Percentiles rank a stretch among this genome's conserved stretches.
Conservation (phyloP, 1,140 invertebrate species). For the Panagrolaimus sp. region DNA sequence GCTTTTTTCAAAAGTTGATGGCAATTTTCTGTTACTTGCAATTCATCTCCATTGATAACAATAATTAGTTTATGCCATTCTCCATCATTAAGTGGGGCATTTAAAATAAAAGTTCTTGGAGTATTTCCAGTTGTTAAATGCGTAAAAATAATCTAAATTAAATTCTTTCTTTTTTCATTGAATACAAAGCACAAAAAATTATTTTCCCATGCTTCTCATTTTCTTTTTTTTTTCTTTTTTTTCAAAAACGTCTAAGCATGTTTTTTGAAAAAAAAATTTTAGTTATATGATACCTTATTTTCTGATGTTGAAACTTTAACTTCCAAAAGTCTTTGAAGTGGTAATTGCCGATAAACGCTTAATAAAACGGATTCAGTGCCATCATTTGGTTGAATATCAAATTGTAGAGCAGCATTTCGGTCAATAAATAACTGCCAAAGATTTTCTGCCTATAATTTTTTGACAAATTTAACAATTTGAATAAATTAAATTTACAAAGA, state of each 20-base stretch:
- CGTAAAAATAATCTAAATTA: conserved; percentile 13
- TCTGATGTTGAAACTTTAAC: not conserved
- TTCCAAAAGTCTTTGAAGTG: not conserved
- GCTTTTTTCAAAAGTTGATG: conserved; percentile 8
- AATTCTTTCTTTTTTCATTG: too few relatives aligned
- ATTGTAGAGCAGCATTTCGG: conserved; percentile 13
- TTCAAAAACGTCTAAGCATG: not conserved
- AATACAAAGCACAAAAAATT: too few relatives aligned
- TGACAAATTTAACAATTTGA: too few relatives aligned
- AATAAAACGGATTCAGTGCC: not conserved
- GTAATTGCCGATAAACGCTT: conserved; percentile 10
- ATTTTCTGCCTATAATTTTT: conserved; percentile 10
- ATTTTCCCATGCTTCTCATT: too few relatives aligned
- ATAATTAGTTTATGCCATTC: conserved; percentile 18
- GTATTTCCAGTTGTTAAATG: not conserved
- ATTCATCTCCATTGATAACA: conserved; percentile 13
- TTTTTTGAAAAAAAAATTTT: conserved; percentile 1
- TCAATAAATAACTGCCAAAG: conserved; percentile 14
- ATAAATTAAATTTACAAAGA: too few relatives aligned
- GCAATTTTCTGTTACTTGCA: conserved; percentile 10
- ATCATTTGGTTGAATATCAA: conserved; percentile 10
- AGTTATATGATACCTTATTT: conserved; percentile 3
- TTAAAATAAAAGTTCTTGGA: conserved; percentile 14
- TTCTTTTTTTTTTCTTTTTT: not conserved
- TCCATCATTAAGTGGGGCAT: conserved; percentile 9